phyloP scores from a whole-genome alignment of 1,140 invertebrate species.

The Himalopsyche phryganea region DNA sequence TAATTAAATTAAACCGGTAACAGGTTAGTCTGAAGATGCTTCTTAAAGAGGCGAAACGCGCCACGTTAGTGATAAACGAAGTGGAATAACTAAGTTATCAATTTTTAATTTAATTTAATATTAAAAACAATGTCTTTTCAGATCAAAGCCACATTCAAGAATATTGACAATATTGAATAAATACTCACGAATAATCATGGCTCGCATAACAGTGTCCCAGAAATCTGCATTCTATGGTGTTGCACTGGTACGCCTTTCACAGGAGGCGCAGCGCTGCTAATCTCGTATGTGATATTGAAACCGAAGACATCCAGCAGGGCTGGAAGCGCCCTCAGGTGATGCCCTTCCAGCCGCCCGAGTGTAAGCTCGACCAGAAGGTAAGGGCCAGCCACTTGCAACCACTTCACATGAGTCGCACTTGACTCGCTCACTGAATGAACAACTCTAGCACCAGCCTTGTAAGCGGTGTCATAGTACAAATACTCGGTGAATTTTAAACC shows the following conservation, averaged over 20 bases:
- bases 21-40: too few species aligned
- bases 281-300: constrained; percentile 90
- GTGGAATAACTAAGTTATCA: too few species aligned
- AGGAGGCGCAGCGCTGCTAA: constrained; percentile 50
- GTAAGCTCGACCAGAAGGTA: constrained; percentile 77
- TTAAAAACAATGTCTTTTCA: too few species aligned
- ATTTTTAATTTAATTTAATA: too few species aligned
- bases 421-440: constrained; percentile 65
- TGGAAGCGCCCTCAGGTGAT: constrained; percentile 77
- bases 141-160: too few species aligned
- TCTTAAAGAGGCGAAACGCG: too few species aligned
- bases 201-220: constrained; percentile 77
- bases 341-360: constrained; percentile 70
- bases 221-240: constrained; percentile 73
- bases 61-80: too few species aligned
- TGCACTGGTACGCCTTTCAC: constrained; percentile 65
- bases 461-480: constrained; percentile 69
- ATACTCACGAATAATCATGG: constrained; percentile 64
- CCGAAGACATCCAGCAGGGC: constrained; percentile 81
- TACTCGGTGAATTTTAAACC: constrained; percentile 81
- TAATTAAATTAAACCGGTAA: too few species aligned
- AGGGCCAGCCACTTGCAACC: constrained; percentile 66
- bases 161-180: too few species aligned
- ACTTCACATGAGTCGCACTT: constrained; percentile 65
- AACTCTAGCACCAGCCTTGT: constrained; percentile 60